phyloP scores from a whole-genome alignment of 2,888 invertebrate species.

The Anagyrus pseudococci region DNA sequence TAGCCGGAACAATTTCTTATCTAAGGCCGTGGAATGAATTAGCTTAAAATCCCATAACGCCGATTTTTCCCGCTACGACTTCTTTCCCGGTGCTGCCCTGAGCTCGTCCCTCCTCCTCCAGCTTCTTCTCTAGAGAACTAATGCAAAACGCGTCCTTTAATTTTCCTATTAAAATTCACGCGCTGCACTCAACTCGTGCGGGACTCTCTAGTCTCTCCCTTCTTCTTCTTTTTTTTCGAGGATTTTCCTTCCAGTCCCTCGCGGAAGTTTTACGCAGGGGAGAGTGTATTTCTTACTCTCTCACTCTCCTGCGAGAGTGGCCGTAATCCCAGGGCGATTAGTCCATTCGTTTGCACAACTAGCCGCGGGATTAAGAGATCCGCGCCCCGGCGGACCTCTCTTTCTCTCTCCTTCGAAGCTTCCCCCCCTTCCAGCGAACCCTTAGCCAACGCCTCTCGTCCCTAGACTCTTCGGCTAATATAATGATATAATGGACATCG shows the following conservation, averaged over 20 bases:
- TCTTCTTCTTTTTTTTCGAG: slow-evolving; percentile 7
- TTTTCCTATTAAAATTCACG: slow-evolving; percentile 39
- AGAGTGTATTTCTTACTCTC: slow-evolving; percentile 1
- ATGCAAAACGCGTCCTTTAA: slow-evolving; percentile 36
- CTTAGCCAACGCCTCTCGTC: not conserved
- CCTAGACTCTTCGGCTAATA: no score
- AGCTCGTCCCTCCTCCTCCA: not conserved
- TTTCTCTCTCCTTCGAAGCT: not conserved
- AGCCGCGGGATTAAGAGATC: not conserved
- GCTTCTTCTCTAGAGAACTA: slow-evolving; percentile 1
- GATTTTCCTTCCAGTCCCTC: slow-evolving; percentile 1
- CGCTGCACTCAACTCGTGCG: no score
- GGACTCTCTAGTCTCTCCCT: not conserved
- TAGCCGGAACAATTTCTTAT: slow-evolving; percentile 34
- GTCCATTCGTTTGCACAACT: not conserved
- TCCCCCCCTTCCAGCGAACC: not conserved
- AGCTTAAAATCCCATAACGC: slow-evolving; percentile 39
- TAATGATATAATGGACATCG: no score
- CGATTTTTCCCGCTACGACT: slow-evolving; percentile 35
- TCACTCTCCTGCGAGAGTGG: not conserved
- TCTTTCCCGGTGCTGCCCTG: no score
- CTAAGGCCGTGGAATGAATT: slow-evolving; percentile 28
- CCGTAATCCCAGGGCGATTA: slow-evolving; percentile 33
- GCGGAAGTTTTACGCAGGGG: slow-evolving; percentile 28
- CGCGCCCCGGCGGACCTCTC: not conserved